Evolutionary conservation across 2,888 invertebrate genomes (phyloP).

Genomic region (Zaprionus bogoriensis): DNA sequence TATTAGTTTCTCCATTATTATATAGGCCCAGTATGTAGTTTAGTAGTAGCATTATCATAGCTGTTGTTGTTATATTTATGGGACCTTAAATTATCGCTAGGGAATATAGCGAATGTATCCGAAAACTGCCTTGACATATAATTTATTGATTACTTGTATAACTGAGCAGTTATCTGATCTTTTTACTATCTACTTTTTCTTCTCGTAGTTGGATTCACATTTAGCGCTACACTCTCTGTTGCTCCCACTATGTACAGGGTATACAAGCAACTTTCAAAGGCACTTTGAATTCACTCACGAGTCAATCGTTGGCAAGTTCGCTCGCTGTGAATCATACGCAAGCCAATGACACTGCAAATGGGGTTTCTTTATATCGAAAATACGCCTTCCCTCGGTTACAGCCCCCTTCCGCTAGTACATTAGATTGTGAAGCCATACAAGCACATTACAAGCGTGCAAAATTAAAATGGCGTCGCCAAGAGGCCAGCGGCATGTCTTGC

Average conservation of each 20-base stretch:
- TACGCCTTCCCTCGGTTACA: no score
- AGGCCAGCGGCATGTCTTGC: not conserved
- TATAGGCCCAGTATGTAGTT: no score
- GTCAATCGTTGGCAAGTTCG: not conserved
- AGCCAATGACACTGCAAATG: not conserved
- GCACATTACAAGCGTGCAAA: not conserved
- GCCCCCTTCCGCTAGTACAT: not conserved
- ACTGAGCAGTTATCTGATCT: not conserved
- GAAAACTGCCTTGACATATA: no score
- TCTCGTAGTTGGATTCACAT: no score
- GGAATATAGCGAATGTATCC: no score
- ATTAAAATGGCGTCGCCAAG: slow-evolving; percentile 5
- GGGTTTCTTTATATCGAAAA: not conserved
- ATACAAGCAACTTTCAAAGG: not conserved
- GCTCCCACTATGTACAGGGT: not conserved
- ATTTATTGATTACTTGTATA: no score
- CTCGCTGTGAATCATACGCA: not conserved
- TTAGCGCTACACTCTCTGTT: no score
- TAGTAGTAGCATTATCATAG: no score
- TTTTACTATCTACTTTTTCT: no score
- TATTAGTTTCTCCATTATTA: no score
- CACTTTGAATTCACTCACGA: not conserved
- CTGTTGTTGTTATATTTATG: no score
- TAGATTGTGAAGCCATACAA: not conserved
- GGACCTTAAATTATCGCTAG: no score